phyloP scores from a whole-genome alignment of 2,113 vertebrate genomes.

The Phyllostomus discolor region DNA sequence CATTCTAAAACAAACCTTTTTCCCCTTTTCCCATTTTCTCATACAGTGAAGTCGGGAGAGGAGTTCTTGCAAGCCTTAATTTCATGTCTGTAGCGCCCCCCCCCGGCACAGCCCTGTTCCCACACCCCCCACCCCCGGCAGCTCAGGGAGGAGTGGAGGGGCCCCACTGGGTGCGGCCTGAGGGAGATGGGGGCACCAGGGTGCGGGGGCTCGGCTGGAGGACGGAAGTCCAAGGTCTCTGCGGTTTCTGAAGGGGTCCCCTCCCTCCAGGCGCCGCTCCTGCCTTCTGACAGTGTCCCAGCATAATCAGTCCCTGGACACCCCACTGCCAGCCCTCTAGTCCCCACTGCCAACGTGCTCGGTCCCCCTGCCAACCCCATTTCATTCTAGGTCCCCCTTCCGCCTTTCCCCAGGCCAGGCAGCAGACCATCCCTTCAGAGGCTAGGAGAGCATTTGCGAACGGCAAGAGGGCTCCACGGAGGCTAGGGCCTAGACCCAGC shows the following conservation, averaged over 20 bases:
- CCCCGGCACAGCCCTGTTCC: neutral
- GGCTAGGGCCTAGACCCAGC: slow-evolving; percentile 85
- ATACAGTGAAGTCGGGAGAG: neutral
- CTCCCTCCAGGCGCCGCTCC: neutral
- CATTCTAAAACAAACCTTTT: neutral
- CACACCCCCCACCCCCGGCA: neutral
- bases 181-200: neutral
- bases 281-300: neutral
- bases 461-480: neutral
- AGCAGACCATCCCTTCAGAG: neutral
- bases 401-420: neutral
- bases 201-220: rapidly evolving
- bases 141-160: neutral
- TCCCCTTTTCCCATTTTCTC: neutral
- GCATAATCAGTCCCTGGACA: neutral
- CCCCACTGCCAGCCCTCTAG: no score
- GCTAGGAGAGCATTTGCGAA: neutral
- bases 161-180: rapidly evolving
- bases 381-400: neutral
- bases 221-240: neutral
- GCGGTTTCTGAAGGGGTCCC: neutral
- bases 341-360: neutral
- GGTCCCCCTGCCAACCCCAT: no score
- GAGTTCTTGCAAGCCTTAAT: neutral
- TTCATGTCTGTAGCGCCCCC: neutral